Evolutionary conservation across 2,888 invertebrate species (phyloP).

Genomic region (Cyaniris semiargus): DNA sequence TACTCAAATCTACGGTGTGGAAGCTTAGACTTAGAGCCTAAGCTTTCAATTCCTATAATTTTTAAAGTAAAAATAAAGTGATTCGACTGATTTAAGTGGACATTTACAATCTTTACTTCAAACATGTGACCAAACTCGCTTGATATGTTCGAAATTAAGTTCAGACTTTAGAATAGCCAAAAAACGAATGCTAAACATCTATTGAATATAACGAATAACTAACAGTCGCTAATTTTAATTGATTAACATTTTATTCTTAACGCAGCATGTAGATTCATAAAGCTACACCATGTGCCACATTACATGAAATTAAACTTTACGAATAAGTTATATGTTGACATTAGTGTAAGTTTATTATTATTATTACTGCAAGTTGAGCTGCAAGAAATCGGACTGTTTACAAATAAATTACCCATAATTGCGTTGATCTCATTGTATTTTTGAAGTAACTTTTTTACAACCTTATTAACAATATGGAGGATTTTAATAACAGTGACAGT

Average conservation of each 20-base stretch:
- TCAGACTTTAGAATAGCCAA: not conserved
- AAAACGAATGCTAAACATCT: not conserved
- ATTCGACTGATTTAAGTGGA: not conserved
- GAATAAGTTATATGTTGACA: not conserved
- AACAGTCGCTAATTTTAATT: not conserved
- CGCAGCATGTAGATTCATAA: not conserved
- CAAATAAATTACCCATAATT: conserved; percentile 4
- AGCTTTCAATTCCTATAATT: not conserved
- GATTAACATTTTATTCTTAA: not conserved
- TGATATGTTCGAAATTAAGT: not conserved
- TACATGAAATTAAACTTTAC: not conserved
- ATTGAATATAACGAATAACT: not conserved
- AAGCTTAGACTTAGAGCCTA: not conserved
- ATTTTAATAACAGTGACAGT: not conserved
- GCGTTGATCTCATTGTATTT: not conserved
- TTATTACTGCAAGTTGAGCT: not conserved
- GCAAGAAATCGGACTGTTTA: not conserved
- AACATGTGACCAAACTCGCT: not conserved
- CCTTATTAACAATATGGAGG: not conserved
- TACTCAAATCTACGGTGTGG: not conserved
- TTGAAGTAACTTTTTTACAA: not conserved
- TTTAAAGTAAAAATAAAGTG: not conserved
- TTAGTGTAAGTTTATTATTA: not conserved
- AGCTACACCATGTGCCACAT: not conserved
- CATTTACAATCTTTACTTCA: not conserved